These are phyloP conservation scores for Anolis sagrei DNA, from an alignment of 2,113 vertebrate genomes.

Conservation along the genomic window DNA sequence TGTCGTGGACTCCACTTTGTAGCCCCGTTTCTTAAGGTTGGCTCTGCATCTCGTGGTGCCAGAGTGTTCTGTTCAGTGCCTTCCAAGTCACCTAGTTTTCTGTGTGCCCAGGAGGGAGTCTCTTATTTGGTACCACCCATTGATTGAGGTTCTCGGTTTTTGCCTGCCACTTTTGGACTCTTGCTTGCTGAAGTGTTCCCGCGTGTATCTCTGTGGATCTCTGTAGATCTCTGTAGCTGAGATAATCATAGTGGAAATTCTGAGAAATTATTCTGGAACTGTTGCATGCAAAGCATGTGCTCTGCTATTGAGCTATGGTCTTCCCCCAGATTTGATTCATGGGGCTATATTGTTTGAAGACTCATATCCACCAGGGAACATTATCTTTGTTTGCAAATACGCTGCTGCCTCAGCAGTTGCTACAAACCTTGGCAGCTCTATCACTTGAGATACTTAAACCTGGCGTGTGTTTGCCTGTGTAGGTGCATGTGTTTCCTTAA, in stretches of 20 bases:
- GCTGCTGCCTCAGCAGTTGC: background rate
- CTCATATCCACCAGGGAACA: background rate
- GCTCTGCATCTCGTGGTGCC: too few relatives aligned
- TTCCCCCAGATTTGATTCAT: background rate
- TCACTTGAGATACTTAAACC: slow-evolving; percentile 17
- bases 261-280: background rate
- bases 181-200: too few relatives aligned
- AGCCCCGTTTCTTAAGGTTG: too few relatives aligned
- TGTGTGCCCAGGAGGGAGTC: too few relatives aligned
- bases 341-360: background rate
- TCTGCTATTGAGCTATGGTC: background rate
- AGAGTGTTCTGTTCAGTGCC: too few relatives aligned
- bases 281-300: background rate
- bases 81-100: too few relatives aligned
- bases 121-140: too few relatives aligned
- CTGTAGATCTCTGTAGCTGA: background rate
- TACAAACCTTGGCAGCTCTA: background rate
- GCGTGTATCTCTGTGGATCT: too few relatives aligned
- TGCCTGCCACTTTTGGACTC: too few relatives aligned
- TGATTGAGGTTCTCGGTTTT: too few relatives aligned
- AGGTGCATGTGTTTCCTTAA: slow-evolving; percentile 13
- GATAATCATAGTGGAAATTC: background rate
- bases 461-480: slow-evolving; percentile 24
- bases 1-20: too few relatives aligned
- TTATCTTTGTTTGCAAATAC: background rate